Conservation (phyloP, 2,113 vertebrate genomes). For the Chionomys nivalis region DNA sequence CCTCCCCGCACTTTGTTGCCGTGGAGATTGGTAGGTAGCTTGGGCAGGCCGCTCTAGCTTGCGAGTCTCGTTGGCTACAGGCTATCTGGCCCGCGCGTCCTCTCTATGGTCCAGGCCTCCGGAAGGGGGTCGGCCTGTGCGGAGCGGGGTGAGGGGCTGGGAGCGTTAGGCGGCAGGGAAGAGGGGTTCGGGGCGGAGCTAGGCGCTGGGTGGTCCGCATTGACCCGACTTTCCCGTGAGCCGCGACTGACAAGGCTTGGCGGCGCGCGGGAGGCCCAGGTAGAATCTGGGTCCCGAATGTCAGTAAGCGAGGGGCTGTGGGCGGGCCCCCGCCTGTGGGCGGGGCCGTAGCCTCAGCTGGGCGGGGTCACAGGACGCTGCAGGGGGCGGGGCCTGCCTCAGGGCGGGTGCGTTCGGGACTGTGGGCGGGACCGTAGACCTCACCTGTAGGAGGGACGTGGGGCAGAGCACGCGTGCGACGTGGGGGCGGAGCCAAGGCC, state of each 20-base stretch:
- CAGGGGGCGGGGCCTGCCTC: neutral
- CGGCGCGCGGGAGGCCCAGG: neutral
- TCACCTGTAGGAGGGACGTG: neutral
- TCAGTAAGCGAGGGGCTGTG: no score
- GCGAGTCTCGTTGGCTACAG: conserved; percentile 16
- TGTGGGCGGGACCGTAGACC: neutral
- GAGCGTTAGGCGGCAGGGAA: neutral
- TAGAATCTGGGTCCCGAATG: neutral
- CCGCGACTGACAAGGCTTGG: neutral
- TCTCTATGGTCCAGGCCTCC: conserved; percentile 57
- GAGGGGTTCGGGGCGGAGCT: neutral
- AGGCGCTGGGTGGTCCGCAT: neutral
- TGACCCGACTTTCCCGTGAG: neutral
- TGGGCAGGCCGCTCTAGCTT: neutral
- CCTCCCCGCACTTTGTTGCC: neutral
- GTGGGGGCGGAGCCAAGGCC: neutral
- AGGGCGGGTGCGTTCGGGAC: neutral
- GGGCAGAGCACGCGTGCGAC: fast-evolving
- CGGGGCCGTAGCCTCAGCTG: neutral
- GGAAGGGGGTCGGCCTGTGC: neutral
- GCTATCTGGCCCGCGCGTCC: conserved; percentile 20
- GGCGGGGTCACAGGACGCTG: neutral
- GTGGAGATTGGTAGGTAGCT: neutral
- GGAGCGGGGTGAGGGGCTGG: neutral
- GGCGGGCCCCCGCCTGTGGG: neutral